A percentile compares a stretch with the other conserved stretches of the same genome.
Conservation (phyloP, 2,888 invertebrate species). For the Mamestra brassicae region DNA sequence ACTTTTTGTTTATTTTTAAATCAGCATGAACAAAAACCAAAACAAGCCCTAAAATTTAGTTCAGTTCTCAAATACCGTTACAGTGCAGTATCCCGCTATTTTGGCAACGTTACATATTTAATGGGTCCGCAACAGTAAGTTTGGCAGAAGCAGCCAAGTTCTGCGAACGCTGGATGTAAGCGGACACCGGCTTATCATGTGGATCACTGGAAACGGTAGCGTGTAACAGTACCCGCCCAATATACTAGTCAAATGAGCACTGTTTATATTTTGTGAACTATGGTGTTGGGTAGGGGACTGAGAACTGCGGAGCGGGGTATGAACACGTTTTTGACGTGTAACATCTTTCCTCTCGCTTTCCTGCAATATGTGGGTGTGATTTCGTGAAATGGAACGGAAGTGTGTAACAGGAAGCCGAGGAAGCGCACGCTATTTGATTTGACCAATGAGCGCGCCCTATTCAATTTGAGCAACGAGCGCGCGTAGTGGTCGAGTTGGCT, state of each 20-base stretch:
- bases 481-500: no score
- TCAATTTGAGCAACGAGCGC: no score
- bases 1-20: no score
- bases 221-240: slow-evolving; percentile 71
- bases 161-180: slow-evolving; percentile 64
- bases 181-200: slow-evolving; percentile 68
- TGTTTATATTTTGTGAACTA: slow-evolving; percentile 84
- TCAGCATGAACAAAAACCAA: no score
- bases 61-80: slow-evolving; percentile 36
- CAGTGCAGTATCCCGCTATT: slow-evolving; percentile 50
- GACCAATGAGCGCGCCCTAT: no score
- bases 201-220: slow-evolving; percentile 82
- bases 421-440: no score
- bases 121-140: slow-evolving; percentile 47
- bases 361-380: no score
- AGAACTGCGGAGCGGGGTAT: slow-evolving; percentile 38
- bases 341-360: no score
- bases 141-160: slow-evolving; percentile 60
- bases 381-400: no score
- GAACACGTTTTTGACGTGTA: background rate
- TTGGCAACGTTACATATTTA: slow-evolving; percentile 53
- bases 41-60: slow-evolving; percentile 1
- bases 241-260: slow-evolving; percentile 69
- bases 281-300: slow-evolving; percentile 69
- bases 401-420: no score